Base-by-base conservation (phyloP, 1,140 invertebrate genomes). In the Leptinotarsa undecemlineata region DNA sequence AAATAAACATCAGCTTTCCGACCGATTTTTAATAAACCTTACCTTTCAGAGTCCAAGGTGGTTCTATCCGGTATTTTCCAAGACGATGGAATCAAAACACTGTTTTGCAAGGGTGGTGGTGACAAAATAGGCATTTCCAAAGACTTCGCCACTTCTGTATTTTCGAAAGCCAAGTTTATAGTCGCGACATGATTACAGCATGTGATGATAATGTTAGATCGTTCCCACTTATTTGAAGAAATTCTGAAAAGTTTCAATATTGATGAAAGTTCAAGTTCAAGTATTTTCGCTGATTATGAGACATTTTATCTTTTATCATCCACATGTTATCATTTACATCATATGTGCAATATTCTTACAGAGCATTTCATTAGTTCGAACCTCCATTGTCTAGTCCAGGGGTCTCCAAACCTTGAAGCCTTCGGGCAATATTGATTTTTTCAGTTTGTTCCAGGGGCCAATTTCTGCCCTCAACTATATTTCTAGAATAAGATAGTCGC, bases 111-210 rank as follows among this genome's bases (percentile, higher is more conserved):
- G n/a, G 84, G 84, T 47, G 82, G 84, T 20, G 84, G 78, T n/a
- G 81, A 75, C 57, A 84, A 74, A 71, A 82, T 73, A 4, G 77
- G 76, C 21, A 42, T 72, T 19, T 78, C 71, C 17, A 81, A 78
- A 62, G 61, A 72, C 47, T 71, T 73, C 66, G 77, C 74, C 6
- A 80, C 71, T 23, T 70, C 21, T n/a, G 64, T 68, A 68, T 82
- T 72, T 20, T 77, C 63, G 77, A 83, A 81, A 66, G 69, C 67
- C 42, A 83, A 64, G 42, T 77, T 78, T 11, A 85, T 76, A 26
- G 68, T 76, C 0, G 84, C 83, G 6, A 86, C 73, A 72, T 84
- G 82, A 77, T 87, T 86, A 74, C 86, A 87, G 78, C 86, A 87
- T 14, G 82, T 82, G 26, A 87, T 75, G 26, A 87, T 71, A 3